Conservation (phyloP, 2,888 invertebrate genomes). For the Icerya purchasi region DNA sequence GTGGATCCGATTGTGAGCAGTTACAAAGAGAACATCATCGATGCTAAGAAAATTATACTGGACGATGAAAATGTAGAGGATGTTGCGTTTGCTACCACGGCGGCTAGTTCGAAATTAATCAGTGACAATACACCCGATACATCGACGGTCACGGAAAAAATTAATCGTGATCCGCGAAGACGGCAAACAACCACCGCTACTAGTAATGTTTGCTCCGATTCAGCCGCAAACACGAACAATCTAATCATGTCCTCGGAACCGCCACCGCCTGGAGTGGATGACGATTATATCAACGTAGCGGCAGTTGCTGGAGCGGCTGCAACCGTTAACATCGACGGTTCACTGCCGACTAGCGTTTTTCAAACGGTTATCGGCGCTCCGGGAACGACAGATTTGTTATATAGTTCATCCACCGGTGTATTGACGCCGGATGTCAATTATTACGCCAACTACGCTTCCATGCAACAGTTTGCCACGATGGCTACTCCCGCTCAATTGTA, state of each 20-base stretch:
- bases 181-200: not conserved
- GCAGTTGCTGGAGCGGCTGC: not conserved
- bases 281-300: no score
- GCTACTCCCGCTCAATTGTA: constrained; percentile 3
- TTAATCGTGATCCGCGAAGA: constrained; percentile 2
- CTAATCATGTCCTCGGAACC: constrained; percentile 14
- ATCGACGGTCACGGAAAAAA: not conserved
- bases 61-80: not conserved
- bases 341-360: not conserved
- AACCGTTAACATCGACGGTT: not conserved
- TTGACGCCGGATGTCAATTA: not conserved
- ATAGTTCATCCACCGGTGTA: not conserved
- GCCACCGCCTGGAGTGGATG: constrained; percentile 17
- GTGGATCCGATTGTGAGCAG: constrained; percentile 21
- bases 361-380: not conserved
- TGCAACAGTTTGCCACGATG: constrained; percentile 1
- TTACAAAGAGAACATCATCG: constrained; percentile 15
- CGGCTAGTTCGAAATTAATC: not conserved
- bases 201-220: not conserved
- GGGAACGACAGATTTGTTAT: not conserved
- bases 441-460: not conserved
- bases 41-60: not conserved
- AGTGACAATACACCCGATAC: not conserved
- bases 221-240: not conserved
- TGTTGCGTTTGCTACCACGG: not conserved